A percentile compares a stretch with the other conserved stretches of the same genome.
These are phyloP conservation scores for Cephalopachus bancanus DNA, from an alignment of 2,797 vertebrate genomes.

Conservation along the genomic window DNA sequence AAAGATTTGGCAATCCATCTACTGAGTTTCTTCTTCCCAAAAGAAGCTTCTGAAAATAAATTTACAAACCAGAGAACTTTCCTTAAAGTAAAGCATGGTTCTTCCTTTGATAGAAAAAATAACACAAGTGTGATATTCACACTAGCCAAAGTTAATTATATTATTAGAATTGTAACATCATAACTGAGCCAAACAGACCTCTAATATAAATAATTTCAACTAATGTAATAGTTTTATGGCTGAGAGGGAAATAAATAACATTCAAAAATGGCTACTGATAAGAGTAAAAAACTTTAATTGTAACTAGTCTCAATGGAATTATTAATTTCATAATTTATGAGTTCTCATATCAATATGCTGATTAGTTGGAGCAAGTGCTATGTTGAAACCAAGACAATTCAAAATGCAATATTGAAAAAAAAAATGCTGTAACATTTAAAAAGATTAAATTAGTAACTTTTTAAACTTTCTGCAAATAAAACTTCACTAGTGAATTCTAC, in stretches of 20 bases:
- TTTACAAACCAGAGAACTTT: slow-evolving; percentile 43
- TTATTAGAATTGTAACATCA: slow-evolving; percentile 7
- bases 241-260: not conserved
- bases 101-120: slow-evolving; percentile 31
- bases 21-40: slow-evolving; percentile 58
- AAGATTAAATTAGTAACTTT: not conserved
- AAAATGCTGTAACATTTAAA: not conserved
- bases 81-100: slow-evolving; percentile 7
- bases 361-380: not conserved
- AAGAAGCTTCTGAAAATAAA: slow-evolving; percentile 53
- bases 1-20: slow-evolving; percentile 49
- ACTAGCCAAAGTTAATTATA: slow-evolving; percentile 52
- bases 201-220: not conserved
- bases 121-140: not conserved
- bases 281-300: not conserved
- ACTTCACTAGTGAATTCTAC: not conserved
- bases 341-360: not conserved
- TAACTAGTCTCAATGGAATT: not conserved
- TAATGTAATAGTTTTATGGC: not conserved
- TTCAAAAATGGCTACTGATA: not conserved
- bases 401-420: not conserved
- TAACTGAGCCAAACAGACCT: not conserved
- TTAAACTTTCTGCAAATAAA: not conserved
- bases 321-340: slow-evolving; percentile 2
- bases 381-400: not conserved